phyloP scores from a whole-genome alignment of 2,113 vertebrate genomes.

The Vulpes ferrilata region DNA sequence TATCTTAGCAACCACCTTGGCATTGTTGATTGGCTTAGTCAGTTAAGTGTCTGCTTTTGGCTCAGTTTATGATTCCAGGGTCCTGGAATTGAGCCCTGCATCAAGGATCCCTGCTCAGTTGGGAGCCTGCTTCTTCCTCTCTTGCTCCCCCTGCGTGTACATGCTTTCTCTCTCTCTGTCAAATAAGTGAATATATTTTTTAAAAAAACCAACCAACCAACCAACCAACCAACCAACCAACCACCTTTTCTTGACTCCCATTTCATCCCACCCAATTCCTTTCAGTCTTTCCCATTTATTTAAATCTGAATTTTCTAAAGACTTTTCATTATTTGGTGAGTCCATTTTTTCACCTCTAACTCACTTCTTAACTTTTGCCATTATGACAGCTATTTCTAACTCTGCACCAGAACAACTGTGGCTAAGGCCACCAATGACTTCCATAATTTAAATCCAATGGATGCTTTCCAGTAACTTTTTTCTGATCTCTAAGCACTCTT shows the following conservation, averaged over 20 bases:
- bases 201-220: no score
- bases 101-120: no score
- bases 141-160: no score
- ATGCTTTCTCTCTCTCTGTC: no score
- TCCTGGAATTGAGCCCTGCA: no score
- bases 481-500: not conserved
- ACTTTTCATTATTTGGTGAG: not conserved
- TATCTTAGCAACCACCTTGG: not conserved
- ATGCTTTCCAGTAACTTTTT: constrained; percentile 21
- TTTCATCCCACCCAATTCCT: not conserved
- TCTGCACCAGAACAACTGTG: not conserved
- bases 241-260: not conserved
- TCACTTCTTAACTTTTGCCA: not conserved
- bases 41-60: no score
- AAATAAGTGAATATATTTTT: no score
- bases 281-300: constrained; percentile 8
- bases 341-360: constrained; percentile 17
- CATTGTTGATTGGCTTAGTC: no score
- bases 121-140: no score
- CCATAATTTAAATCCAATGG: constrained; percentile 39
- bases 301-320: not conserved
- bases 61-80: no score
- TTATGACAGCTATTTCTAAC: not conserved
- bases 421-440: not conserved
- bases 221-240: not conserved